Evolutionary conservation across 2,797 vertebrate species (phyloP).

Genomic region (Lacerta viridis): DNA sequence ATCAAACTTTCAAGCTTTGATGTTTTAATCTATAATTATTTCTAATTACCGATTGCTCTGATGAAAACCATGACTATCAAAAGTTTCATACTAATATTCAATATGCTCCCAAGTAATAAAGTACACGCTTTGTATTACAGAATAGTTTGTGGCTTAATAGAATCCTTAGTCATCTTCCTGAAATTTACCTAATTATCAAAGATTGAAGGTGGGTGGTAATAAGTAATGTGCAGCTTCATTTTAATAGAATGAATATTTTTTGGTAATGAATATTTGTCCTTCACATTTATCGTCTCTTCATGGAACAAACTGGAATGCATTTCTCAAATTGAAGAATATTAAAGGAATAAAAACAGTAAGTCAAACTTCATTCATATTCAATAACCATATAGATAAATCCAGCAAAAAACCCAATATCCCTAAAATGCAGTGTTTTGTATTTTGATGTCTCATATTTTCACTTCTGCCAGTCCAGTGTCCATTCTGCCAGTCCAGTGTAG

Average conservation of each 20-base stretch:
- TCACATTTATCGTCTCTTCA: background rate
- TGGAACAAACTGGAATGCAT: background rate
- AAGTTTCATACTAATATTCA: background rate
- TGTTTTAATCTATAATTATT: background rate
- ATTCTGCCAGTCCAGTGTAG: too few species aligned
- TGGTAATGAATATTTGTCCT: fast-evolving
- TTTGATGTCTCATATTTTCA: background rate
- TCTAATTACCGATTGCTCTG: background rate
- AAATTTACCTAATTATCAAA: background rate
- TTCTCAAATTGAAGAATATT: background rate
- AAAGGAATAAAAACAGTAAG: background rate
- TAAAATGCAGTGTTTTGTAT: background rate
- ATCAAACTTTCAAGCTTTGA: background rate
- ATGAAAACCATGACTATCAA: fast-evolving
- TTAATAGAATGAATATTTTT: background rate
- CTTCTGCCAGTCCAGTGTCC: too few species aligned
- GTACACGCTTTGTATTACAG: fast-evolving
- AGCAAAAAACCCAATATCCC: background rate
- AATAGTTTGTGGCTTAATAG: background rate
- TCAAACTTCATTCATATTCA: background rate
- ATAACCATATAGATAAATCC: background rate
- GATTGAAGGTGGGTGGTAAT: background rate
- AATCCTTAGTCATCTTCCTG: background rate
- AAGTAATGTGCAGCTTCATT: background rate
- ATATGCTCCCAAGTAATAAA: background rate